These are phyloP conservation scores for Aplodontia rufa DNA, from an alignment of 2,113 vertebrate species.

Conservation along the genomic window DNA sequence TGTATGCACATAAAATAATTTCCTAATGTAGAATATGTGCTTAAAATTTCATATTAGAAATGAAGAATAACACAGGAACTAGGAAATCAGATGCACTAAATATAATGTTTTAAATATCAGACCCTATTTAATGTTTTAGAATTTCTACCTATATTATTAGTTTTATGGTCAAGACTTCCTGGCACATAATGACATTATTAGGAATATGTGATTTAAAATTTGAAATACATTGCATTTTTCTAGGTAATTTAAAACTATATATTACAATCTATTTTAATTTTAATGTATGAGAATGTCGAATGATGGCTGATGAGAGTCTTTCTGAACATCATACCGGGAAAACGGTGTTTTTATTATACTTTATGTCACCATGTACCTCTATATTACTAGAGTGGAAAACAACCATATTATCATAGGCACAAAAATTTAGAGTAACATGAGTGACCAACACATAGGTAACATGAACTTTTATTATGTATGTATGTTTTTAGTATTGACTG, in stretches of 20 bases:
- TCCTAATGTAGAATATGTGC: not conserved
- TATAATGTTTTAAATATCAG: not conserved
- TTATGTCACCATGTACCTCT: not conserved
- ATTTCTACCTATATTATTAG: not conserved
- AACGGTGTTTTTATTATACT: not conserved
- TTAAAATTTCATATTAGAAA: not conserved
- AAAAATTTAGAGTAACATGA: not conserved
- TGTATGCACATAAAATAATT: not conserved
- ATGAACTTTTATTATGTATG: not conserved
- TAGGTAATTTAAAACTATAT: not conserved
- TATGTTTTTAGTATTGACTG: not conserved
- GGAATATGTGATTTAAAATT: not conserved
- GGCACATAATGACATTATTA: not conserved
- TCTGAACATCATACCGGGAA: not conserved
- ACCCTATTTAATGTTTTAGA: not conserved
- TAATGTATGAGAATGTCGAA: not conserved
- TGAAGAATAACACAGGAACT: not conserved
- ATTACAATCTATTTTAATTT: not conserved
- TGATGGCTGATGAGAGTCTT: not conserved
- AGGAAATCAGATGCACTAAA: not conserved
- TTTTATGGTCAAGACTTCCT: not conserved
- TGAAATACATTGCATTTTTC: not conserved
- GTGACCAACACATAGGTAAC: not conserved
- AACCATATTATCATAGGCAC: not conserved
- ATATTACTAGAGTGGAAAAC: not conserved